Evolutionary conservation across 2,888 invertebrate genomes (phyloP).

Genomic region (Flabesymbios commensalis): DNA sequence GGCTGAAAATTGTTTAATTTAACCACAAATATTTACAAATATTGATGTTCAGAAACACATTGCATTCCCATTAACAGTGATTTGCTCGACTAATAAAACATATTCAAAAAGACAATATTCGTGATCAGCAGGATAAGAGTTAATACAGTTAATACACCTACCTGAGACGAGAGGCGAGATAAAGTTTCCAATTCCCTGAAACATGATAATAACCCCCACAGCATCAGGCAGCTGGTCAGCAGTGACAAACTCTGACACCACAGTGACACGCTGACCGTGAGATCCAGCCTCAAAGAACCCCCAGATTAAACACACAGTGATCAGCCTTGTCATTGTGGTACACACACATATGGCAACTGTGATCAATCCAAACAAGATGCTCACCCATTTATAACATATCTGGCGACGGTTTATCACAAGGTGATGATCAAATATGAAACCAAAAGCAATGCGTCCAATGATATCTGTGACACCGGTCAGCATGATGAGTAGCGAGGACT

Average conservation of each 20-base stretch:
- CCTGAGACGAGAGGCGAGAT: background rate
- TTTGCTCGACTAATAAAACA: too few species aligned
- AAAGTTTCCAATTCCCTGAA: background rate
- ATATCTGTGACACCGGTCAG: background rate
- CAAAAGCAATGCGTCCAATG: background rate
- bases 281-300: background rate
- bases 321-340: background rate
- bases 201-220: background rate
- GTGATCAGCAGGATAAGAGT: too few species aligned
- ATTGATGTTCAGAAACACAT: too few species aligned
- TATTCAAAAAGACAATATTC: too few species aligned
- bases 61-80: too few species aligned
- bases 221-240: background rate
- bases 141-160: background rate
- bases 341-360: background rate
- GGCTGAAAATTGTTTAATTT: too few species aligned
- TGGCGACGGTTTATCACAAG: background rate
- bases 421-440: background rate
- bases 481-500: too few species aligned
- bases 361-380: background rate
- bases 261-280: background rate
- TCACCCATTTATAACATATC: background rate
- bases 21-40: too few species aligned
- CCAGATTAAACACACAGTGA: background rate
- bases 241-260: background rate